Percentiles rank a stretch among this genome's conserved stretches.
These are phyloP conservation scores for Apamea sordens DNA, from an alignment of 2,888 invertebrate genomes.

Conservation along the genomic window DNA sequence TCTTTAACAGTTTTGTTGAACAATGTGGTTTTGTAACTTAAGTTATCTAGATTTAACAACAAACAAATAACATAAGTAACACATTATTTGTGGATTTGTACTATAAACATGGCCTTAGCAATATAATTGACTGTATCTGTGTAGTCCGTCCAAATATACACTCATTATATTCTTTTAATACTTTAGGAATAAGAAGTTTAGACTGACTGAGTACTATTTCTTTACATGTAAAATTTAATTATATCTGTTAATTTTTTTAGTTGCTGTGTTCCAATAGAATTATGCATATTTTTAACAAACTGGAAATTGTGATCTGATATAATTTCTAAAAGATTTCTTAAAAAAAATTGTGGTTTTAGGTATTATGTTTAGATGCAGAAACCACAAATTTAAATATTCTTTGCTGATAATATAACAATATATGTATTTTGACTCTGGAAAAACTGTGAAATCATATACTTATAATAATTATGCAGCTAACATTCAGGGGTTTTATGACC, in stretches of 20 bases:
- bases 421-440: not conserved
- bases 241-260: not conserved
- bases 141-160: slow-evolving; percentile 48
- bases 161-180: slow-evolving; percentile 14
- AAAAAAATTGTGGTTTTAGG: not conserved
- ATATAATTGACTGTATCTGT: slow-evolving; percentile 12
- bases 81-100: slow-evolving; percentile 21
- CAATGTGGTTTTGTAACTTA: not conserved
- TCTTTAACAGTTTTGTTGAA: slow-evolving; percentile 14
- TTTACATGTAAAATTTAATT: slow-evolving; percentile 1
- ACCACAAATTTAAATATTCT: not conserved
- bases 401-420: not conserved
- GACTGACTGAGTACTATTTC: slow-evolving; percentile 17
- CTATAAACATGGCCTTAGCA: not conserved
- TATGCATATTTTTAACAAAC: slow-evolving; percentile 11
- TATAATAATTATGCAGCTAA: slow-evolving; percentile 14
- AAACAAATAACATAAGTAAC: not conserved
- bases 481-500: not conserved
- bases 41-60: not conserved
- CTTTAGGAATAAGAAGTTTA: slow-evolving; percentile 32
- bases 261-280: slow-evolving; percentile 6
- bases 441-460: not conserved
- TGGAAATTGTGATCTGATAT: not conserved
- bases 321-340: not conserved
- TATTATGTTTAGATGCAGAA: not conserved